Conservation (phyloP, 2,888 invertebrate genomes). For the Dione vanillae region DNA sequence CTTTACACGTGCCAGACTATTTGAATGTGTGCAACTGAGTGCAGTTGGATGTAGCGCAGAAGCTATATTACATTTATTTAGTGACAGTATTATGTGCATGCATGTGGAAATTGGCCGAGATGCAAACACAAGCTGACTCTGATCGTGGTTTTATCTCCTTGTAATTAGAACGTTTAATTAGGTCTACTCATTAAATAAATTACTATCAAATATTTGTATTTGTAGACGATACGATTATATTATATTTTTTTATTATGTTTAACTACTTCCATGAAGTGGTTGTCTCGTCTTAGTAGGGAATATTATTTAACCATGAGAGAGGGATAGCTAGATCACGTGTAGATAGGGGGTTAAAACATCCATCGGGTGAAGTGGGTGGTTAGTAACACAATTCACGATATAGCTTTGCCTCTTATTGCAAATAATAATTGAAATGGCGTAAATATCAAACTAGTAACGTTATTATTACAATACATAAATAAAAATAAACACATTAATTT, state of each 20-base stretch:
- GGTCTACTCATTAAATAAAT: conserved; percentile 19
- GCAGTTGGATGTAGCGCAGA: conserved; percentile 50
- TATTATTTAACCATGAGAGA: conserved; percentile 33
- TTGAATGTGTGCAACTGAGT: conserved; percentile 55
- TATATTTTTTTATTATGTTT: conserved; percentile 1
- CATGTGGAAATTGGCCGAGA: conserved; percentile 50
- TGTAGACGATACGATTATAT: conserved; percentile 3
- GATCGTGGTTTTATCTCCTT: conserved; percentile 34
- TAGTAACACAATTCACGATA: conserved; percentile 27
- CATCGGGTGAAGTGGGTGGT: conserved; percentile 39
- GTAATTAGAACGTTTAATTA: conserved; percentile 35
- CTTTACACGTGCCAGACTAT: conserved; percentile 59
- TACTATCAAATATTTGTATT: conserved; percentile 14
- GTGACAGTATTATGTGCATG: conserved; percentile 47
- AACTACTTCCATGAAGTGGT: not conserved
- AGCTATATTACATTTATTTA: conserved; percentile 48
- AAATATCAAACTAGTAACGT: not conserved
- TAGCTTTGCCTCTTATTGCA: not conserved
- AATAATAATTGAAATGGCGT: not conserved
- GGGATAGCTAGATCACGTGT: conserved; percentile 47
- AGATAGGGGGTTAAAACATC: conserved; percentile 50
- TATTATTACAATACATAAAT: not conserved
- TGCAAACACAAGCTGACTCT: conserved; percentile 42
- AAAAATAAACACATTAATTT: not conserved
- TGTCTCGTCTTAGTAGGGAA: not conserved